Base-by-base conservation (phyloP, 2,888 invertebrate species). In the Agrochola lota region DNA sequence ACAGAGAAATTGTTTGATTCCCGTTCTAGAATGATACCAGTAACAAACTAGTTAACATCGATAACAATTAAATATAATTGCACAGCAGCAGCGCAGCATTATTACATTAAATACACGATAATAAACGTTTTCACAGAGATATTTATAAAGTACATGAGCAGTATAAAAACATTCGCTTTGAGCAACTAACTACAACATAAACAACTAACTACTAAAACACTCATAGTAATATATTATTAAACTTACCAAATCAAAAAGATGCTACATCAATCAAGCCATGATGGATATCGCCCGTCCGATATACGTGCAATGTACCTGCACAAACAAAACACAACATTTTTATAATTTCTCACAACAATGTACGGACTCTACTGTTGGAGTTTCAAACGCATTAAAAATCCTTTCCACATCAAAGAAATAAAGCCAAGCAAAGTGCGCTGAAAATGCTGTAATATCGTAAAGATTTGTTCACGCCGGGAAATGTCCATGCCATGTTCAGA, bases 1-100 rank as follows among this genome's bases (percentile, higher is more conserved):
- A 93, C 80, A 86, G 92, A 94, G 86, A 92, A 90, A 71, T 88
- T 90, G 83, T 89, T 91, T 91, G 86, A 91, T 87, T 77, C 68
- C 69, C 74, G 77, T 83, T 87, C 84, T 77, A 74, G 20, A 78
- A 80, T 30, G 9, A 70, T 75, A 74, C 35, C 55, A 71, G 62
- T 62, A 78, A 75, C 43, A 52, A 72, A 72, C 74, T 72, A 75
- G 71, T 73, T 80, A 80, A 78, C 82, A 82, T 60, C 72, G 59
- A 86, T 78, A 84, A 81, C 74, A 80, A 84, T 76, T 57, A 84
- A 40, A 81, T 64, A 80, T 84, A 78, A 80, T 80, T 81, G 89
- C 90, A 89, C 77, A 90, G 90, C 92, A 85, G 75, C 72, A 80
- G 91, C 92, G 75, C 82, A 91, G 92, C 91, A 79, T 82, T 85